These are phyloP conservation scores for Ypsolopha sequella DNA, from an alignment of 2,888 invertebrate species.

Conservation along the genomic window DNA sequence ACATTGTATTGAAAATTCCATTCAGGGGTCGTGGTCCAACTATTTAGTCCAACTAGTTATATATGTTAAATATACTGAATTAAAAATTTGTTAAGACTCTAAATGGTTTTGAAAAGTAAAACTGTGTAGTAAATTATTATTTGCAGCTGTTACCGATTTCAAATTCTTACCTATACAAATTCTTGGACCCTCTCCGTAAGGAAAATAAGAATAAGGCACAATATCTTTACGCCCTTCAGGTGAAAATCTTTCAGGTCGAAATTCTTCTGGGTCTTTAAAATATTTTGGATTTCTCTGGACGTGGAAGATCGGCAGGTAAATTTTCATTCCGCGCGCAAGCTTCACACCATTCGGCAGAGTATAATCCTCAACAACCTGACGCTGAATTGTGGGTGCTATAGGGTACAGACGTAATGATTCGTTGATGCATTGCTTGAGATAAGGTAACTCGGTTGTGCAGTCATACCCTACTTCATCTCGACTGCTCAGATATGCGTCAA, in stretches of 20 bases:
- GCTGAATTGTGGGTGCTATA: slow-evolving; percentile 26
- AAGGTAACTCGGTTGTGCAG: slow-evolving; percentile 48
- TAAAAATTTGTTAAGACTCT: too few relatives aligned
- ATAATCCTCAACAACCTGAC: slow-evolving; percentile 13
- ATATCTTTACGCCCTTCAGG: slow-evolving; percentile 5
- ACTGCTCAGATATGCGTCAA: slow-evolving; percentile 30
- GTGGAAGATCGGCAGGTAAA: slow-evolving; percentile 3
- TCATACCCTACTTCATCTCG: slow-evolving; percentile 49
- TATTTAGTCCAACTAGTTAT: too few relatives aligned
- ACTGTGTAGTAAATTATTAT: too few relatives aligned
- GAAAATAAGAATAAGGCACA: slow-evolving; percentile 7
- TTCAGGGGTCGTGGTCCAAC: too few relatives aligned
- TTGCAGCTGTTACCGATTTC: too few relatives aligned
- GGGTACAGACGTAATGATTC: slow-evolving; percentile 57
- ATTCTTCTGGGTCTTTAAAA: too few relatives aligned
- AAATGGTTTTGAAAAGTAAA: too few relatives aligned
- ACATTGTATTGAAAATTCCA: too few relatives aligned
- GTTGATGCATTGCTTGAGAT: slow-evolving; percentile 48
- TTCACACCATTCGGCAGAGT: neutral
- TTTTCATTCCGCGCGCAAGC: slow-evolving; percentile 1
- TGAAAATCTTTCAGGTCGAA: neutral
- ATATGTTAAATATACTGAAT: too few relatives aligned
- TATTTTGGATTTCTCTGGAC: slow-evolving; percentile 5
- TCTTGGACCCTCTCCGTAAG: slow-evolving; percentile 12
- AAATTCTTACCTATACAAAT: slow-evolving; percentile 10